Percentiles rank a stretch among this genome's conserved stretches.
These are phyloP conservation scores for Monochamus saltuarius DNA, from an alignment of 1,140 invertebrate genomes.

Conservation along the genomic window DNA sequence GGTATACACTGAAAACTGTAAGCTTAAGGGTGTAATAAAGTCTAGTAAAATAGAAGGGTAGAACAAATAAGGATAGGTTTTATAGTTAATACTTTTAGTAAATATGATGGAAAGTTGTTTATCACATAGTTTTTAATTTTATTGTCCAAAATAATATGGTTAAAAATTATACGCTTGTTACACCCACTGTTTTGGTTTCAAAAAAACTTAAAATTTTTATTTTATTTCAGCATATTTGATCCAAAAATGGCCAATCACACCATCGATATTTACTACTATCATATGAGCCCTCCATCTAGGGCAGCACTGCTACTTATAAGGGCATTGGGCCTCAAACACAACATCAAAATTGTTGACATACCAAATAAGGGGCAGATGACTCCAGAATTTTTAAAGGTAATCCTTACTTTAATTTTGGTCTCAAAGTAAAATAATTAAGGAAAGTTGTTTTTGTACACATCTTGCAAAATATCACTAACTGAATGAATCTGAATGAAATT, in stretches of 20 bases:
- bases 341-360: slow-evolving; percentile 53
- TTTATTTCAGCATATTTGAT: slow-evolving; percentile 29
- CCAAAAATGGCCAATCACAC: slow-evolving; percentile 30
- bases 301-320: slow-evolving; percentile 54
- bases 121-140: background rate
- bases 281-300: slow-evolving; percentile 55
- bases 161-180: no score
- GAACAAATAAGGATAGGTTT: no score
- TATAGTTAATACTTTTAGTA: no score
- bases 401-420: no score
- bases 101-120: background rate
- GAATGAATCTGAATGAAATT: no score
- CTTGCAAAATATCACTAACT: no score
- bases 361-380: slow-evolving; percentile 51
- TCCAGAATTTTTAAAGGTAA: slow-evolving; percentile 55
- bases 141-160: no score
- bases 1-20: background rate
- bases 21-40: background rate
- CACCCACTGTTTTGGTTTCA: no score
- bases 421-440: no score
- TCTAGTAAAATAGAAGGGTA: no score
- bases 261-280: slow-evolving; percentile 56
- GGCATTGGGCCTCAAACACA: slow-evolving; percentile 54
- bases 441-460: no score
- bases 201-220: no score